Conservation (phyloP, 2,888 invertebrate genomes). For the Tetramorium bicarinatum region DNA sequence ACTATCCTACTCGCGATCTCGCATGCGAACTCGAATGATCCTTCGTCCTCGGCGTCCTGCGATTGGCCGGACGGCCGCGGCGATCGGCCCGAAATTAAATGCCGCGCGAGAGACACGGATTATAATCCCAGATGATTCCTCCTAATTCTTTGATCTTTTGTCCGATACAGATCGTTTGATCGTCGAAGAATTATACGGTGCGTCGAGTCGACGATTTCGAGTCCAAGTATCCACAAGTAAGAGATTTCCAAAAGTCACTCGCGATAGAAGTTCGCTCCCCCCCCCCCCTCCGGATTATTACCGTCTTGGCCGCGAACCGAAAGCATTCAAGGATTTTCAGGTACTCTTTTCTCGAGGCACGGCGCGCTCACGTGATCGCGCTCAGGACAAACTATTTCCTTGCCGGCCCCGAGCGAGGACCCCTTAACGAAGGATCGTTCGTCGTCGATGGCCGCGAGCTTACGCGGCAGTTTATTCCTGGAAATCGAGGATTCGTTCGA, state of each 20-base stretch:
- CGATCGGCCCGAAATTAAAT: slow-evolving; percentile 21
- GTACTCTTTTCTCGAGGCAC: slow-evolving; percentile 55
- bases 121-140: slow-evolving; percentile 29
- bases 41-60: slow-evolving; percentile 61
- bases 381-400: slow-evolving; percentile 28
- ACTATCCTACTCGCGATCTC: slow-evolving; percentile 73
- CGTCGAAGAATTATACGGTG: slow-evolving; percentile 23
- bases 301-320: slow-evolving; percentile 14
- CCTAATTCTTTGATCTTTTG: slow-evolving; percentile 3
- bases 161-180: neutral
- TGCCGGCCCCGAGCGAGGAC: slow-evolving; percentile 29
- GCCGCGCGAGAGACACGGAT: slow-evolving; percentile 40
- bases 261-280: neutral
- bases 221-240: neutral
- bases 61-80: slow-evolving; percentile 7
- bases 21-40: slow-evolving; percentile 60
- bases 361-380: slow-evolving; percentile 33
- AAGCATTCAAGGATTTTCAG: slow-evolving; percentile 53
- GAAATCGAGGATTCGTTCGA: slow-evolving; percentile 20
- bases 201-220: slow-evolving; percentile 21
- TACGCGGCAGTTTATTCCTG: slow-evolving; percentile 9
- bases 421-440: slow-evolving; percentile 68
- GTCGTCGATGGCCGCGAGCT: slow-evolving; percentile 43
- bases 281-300: neutral
- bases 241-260: neutral